phyloP scores from a whole-genome alignment of 2,888 invertebrate genomes.

The Drosophila lacicola region DNA sequence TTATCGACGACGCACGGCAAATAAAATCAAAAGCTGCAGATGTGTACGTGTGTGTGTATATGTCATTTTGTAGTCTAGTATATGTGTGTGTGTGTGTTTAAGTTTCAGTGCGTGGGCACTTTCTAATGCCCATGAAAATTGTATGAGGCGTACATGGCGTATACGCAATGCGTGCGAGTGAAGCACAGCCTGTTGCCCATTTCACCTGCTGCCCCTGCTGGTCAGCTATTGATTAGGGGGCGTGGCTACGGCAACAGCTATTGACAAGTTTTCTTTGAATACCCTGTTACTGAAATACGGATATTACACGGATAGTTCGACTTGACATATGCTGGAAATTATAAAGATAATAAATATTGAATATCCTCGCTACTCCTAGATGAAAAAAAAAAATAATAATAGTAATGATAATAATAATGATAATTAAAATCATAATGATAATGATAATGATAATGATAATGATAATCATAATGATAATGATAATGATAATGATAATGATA shows the following conservation, averaged over 20 bases:
- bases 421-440: too few relatives aligned
- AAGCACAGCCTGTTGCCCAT: slow-evolving; percentile 13
- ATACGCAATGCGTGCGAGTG: slow-evolving; percentile 32
- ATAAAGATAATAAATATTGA: too few relatives aligned
- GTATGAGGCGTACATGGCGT: slow-evolving; percentile 37
- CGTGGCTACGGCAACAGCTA: slow-evolving; percentile 11
- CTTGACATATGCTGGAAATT: too few relatives aligned
- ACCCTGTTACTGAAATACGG: not conserved
- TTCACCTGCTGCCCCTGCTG: slow-evolving; percentile 21
- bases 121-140: slow-evolving; percentile 43
- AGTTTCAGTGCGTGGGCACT: slow-evolving; percentile 25
- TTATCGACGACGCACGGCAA: slow-evolving; percentile 59
- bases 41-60: slow-evolving; percentile 5
- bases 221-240: slow-evolving; percentile 62
- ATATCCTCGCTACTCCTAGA: too few relatives aligned
- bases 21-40: slow-evolving; percentile 67
- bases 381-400: too few relatives aligned
- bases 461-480: too few relatives aligned
- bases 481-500: too few relatives aligned
- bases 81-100: slow-evolving; percentile 16
- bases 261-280: slow-evolving; percentile 18
- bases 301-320: too few relatives aligned
- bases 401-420: too few relatives aligned
- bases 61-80: not conserved
- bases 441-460: too few relatives aligned